Evolutionary conservation across 2,888 invertebrate species (phyloP).

Genomic region (Bugulina stolonifera): DNA sequence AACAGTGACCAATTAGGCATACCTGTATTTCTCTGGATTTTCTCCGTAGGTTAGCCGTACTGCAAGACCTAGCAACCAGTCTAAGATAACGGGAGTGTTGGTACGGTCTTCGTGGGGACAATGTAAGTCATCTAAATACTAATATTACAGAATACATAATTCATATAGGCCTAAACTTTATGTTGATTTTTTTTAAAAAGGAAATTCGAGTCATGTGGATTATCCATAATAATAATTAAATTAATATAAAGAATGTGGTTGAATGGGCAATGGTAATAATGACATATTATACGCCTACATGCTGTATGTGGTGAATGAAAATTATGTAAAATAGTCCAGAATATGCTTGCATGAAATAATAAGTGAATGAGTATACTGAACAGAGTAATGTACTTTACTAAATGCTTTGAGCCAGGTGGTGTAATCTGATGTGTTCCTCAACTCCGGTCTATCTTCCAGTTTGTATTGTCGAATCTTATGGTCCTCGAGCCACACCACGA

Average conservation of each 20-base stretch:
- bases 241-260: too few species aligned
- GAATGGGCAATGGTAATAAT: too few species aligned
- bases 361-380: not conserved
- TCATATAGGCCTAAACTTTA: too few species aligned
- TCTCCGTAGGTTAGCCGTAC: slow-evolving; percentile 76
- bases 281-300: too few species aligned
- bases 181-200: too few species aligned
- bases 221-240: too few species aligned
- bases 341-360: too few species aligned
- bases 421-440: slow-evolving; percentile 64
- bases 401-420: slow-evolving; percentile 67
- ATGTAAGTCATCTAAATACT: slow-evolving; percentile 69
- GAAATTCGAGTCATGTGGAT: too few species aligned
- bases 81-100: slow-evolving; percentile 64
- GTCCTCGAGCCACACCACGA: slow-evolving; percentile 85
- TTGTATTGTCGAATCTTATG: slow-evolving; percentile 83
- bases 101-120: slow-evolving; percentile 63
- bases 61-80: slow-evolving; percentile 80
- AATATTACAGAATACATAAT: too few species aligned
- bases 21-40: slow-evolving; percentile 53
- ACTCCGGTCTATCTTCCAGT: slow-evolving; percentile 69
- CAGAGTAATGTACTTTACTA: slow-evolving; percentile 46
- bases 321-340: too few species aligned
- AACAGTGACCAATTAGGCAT: too few species aligned
- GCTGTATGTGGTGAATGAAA: too few species aligned